These are phyloP conservation scores for Lineus longissimus DNA, from an alignment of 1,140 invertebrate species.

Conservation along the genomic window DNA sequence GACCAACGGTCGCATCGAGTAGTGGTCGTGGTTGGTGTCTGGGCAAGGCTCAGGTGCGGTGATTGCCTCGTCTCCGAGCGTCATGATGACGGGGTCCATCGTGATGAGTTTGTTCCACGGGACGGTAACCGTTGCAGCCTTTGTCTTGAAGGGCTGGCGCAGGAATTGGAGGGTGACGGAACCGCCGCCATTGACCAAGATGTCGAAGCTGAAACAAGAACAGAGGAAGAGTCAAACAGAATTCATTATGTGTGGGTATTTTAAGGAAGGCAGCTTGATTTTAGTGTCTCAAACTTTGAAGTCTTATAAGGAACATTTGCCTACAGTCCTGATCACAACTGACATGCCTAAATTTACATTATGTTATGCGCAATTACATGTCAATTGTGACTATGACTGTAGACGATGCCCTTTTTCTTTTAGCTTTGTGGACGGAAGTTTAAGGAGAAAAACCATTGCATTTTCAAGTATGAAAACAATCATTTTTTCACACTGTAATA, in stretches of 20 bases:
- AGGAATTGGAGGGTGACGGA: constrained; percentile 92
- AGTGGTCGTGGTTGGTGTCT: constrained; percentile 79
- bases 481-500: too few species aligned
- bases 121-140: constrained; percentile 86
- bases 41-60: constrained; percentile 58
- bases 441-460: too few species aligned
- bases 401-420: too few species aligned
- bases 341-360: too few species aligned
- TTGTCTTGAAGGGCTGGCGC: constrained; percentile 82
- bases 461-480: too few species aligned
- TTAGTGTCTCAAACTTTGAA: constrained; percentile 57
- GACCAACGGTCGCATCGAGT: constrained; percentile 88
- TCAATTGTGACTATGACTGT: too few species aligned
- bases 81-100: constrained; percentile 57
- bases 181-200: constrained; percentile 94
- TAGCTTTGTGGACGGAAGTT: too few species aligned
- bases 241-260: background rate
- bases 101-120: constrained; percentile 87
- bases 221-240: background rate
- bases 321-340: too few species aligned
- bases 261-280: too few species aligned
- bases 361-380: too few species aligned
- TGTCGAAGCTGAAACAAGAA: constrained; percentile 89
- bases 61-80: constrained; percentile 59
- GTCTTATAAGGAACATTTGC: constrained; percentile 15